A percentile compares a stretch with the other conserved stretches of the same genome.
These are phyloP conservation scores for Dendrocincla fuliginosa DNA, from an alignment of 2,797 vertebrate species.

Conservation along the genomic window DNA sequence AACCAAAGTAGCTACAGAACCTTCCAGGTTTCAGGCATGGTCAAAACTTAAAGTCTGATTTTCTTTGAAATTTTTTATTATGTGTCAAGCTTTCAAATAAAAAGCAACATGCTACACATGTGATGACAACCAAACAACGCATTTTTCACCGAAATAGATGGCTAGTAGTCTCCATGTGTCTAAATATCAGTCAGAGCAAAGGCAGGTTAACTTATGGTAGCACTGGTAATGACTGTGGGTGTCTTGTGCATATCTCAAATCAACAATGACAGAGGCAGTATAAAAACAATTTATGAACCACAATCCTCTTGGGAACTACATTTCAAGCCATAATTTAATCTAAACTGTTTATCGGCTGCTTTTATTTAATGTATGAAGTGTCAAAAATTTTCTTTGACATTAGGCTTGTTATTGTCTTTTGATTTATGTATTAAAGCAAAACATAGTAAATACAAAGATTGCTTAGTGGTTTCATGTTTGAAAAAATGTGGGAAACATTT, in stretches of 20 bases:
- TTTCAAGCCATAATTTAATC: constrained; percentile 77
- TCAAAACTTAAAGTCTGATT: constrained; percentile 5
- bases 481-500: constrained; percentile 75
- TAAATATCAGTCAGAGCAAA: constrained; percentile 42
- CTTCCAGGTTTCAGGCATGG: background rate
- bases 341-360: constrained; percentile 79
- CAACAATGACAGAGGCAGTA: constrained; percentile 74
- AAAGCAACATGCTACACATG: background rate
- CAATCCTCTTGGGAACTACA: constrained; percentile 72
- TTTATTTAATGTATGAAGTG: constrained; percentile 78
- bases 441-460: constrained; percentile 70
- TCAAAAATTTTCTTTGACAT: constrained; percentile 76
- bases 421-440: constrained; percentile 72
- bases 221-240: constrained; percentile 60
- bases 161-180: constrained; percentile 18
- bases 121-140: constrained; percentile 31
- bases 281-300: constrained; percentile 78
- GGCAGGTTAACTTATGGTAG: constrained; percentile 49
- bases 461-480: constrained; percentile 64
- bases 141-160: constrained; percentile 54
- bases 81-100: constrained; percentile 52
- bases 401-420: constrained; percentile 73
- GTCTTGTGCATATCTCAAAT: constrained; percentile 71
- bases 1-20: background rate
- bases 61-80: constrained; percentile 21